Conservation (phyloP, 2,113 vertebrate species). For the Cinclus cinclus region DNA sequence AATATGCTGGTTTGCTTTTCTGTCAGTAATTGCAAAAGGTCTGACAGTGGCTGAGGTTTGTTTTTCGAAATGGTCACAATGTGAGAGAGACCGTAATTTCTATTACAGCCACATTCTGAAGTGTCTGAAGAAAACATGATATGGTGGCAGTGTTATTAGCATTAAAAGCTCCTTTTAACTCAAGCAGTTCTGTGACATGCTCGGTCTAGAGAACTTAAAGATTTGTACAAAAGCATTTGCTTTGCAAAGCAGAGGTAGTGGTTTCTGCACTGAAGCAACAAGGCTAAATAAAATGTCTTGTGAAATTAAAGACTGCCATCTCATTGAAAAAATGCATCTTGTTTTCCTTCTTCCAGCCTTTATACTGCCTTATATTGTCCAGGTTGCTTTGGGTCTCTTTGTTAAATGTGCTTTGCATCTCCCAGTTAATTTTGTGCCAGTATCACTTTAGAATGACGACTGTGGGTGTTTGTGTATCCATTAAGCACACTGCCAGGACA, state of each 20-base stretch:
- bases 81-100: background rate
- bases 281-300: slow-evolving; percentile 29
- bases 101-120: slow-evolving; percentile 18
- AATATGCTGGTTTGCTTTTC: background rate
- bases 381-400: slow-evolving; percentile 54
- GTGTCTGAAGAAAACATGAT: slow-evolving; percentile 30
- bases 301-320: slow-evolving; percentile 32
- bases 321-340: slow-evolving; percentile 39
- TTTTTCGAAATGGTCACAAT: background rate
- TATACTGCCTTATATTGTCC: slow-evolving; percentile 30
- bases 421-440: slow-evolving; percentile 78
- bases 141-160: slow-evolving; percentile 19
- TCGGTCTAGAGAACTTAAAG: background rate
- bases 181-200: background rate
- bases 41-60: background rate
- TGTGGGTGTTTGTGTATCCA: slow-evolving; percentile 70
- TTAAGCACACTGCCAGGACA: slow-evolving; percentile 71
- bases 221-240: slow-evolving; percentile 14
- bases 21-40: background rate
- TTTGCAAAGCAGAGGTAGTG: background rate
- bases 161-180: slow-evolving; percentile 21
- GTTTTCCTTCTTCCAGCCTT: slow-evolving; percentile 31
- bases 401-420: slow-evolving; percentile 72
- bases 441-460: slow-evolving; percentile 68
- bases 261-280: slow-evolving; percentile 37